These are phyloP conservation scores for Leptobrachium ailaonicum DNA, from an alignment of 2,113 vertebrate genomes.

Conservation along the genomic window DNA sequence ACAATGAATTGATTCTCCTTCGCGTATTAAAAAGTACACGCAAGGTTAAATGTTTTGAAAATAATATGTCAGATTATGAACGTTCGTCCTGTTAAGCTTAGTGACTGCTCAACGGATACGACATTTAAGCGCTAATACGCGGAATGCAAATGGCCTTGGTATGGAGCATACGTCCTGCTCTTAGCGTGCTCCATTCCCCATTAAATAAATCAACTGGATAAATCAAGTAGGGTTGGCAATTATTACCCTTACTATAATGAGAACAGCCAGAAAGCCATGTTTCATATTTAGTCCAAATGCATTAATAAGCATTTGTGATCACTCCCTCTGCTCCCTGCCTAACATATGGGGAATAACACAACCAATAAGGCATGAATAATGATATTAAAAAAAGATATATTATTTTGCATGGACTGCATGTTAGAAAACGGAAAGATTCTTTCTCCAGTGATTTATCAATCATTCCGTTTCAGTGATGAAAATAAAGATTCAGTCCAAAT, in stretches of 20 bases:
- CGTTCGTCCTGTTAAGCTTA: conserved; percentile 6
- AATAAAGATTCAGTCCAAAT: too few relatives aligned
- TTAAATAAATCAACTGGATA: neutral
- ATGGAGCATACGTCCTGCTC: neutral
- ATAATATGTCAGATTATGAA: conserved; percentile 1
- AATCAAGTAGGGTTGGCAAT: neutral
- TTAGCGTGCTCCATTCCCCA: neutral
- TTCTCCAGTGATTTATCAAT: too few relatives aligned
- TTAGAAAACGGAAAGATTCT: too few relatives aligned
- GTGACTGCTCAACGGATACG: neutral
- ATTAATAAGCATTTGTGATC: neutral
- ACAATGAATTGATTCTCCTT: conserved; percentile 10
- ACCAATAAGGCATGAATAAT: neutral
- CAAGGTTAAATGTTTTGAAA: conserved; percentile 23
- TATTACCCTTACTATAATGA: neutral
- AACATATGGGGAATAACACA: conserved; percentile 5
- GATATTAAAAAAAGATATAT: too few relatives aligned
- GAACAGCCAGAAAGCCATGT: neutral
- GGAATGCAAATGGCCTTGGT: neutral
- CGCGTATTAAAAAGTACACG: conserved; percentile 8
- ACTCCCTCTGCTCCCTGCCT: neutral
- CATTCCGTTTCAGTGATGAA: too few relatives aligned
- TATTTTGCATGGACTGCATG: too few relatives aligned
- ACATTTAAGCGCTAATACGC: conserved; percentile 6
- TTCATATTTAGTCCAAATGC: neutral